Base-by-base conservation (phyloP, 2,888 invertebrate species). In the Drepana falcataria region DNA sequence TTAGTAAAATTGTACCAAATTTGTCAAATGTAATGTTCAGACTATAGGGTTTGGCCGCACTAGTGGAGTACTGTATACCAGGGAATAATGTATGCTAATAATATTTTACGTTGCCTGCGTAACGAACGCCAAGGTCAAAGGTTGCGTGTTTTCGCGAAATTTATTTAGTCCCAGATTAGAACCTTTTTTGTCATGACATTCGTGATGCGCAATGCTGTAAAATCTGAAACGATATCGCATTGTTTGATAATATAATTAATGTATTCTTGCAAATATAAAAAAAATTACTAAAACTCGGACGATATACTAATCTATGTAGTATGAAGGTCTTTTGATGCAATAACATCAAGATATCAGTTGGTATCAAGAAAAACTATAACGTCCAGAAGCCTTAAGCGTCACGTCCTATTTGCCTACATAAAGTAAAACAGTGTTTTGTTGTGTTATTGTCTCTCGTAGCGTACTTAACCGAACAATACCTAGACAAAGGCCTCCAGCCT, bases 141-240 rank as follows among this genome's bases (percentile, higher is more conserved):
- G 52, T 80, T 74, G 81, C 82, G 80, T 81, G 81, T 59, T 61
- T 55, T 68, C 61, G 68, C 71, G 56, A 79, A 75, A 80, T 80
- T 77, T 72, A 59, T 63, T 62, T 61, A 55, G 62, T 66, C 68
- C 65, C 68, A 65, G 63, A 57, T 51, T 58, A 52, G 47, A 64
- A 67, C 69, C 60, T 57, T 64, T 66, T 61, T 59, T 68, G 65
- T 59, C 70, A 65, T 64, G 65, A 65, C 64, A 66, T 73, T 75
- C 75, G 70, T 71, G 72, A 68, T 67, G 65, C 59, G 59, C 64
- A 56, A 60, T 69, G 70, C 59, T 68, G 66, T 71, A 68, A 68
- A 68, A 78, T 71, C 2, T 44, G 44, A 9, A 44, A 44, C 44
- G 44, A 37, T 5, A 37, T 37, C 5, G 37, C 37, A 4, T 37